Evolutionary conservation across 2,888 invertebrate species (phyloP), one percentile per base, ranked within the genome.

Genomic region (Idaea dimidiata): DNA sequence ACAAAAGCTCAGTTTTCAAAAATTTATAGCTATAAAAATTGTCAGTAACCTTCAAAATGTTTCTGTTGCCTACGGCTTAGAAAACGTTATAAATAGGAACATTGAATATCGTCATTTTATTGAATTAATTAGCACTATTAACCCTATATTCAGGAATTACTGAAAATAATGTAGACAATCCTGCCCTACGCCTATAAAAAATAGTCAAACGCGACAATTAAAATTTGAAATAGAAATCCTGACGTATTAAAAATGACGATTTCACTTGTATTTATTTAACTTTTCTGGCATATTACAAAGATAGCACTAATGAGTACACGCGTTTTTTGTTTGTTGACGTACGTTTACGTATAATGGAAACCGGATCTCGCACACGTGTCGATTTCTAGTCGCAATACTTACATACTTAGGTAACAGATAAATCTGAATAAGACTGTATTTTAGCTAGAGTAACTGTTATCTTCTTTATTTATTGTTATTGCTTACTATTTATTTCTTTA

Each of bases 331-430:
- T 43, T 43, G 43, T 43, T 73, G 70, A 74, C 73, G 75, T 69
- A 68, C 43, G 43, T 43, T 43, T 14, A 43, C 10, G 73, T 70
- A 59, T 71, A 72, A 75, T 74, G 69, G 73, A 76, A 70, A 77
- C 70, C 62, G 70, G 74, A 73, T 72, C 76, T 74, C 66, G 60
- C 72, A 74, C 80, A 77, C 78, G 77, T 79, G 78, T 78, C 69
- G 65, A 68, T 67, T 73, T 66, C 54, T 60, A 66, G 59, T 31
- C 60, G 59, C 54, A 60, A 57, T 61, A 57, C 33, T 24, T 18
- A 24, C 32, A 18, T 55, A 57, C 54, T 24, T 18, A 24, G 57
- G 33, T 55, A 16, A 56, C 18, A 17, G 18, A 24, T 18, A 56
- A 56, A 56, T 56, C 17, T 17, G 24, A 24, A 24, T 43, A 43